Evolutionary conservation across 2,113 vertebrate genomes (phyloP), one percentile per base, ranked within the genome.

Genomic region (Rhinoderma darwinii): DNA sequence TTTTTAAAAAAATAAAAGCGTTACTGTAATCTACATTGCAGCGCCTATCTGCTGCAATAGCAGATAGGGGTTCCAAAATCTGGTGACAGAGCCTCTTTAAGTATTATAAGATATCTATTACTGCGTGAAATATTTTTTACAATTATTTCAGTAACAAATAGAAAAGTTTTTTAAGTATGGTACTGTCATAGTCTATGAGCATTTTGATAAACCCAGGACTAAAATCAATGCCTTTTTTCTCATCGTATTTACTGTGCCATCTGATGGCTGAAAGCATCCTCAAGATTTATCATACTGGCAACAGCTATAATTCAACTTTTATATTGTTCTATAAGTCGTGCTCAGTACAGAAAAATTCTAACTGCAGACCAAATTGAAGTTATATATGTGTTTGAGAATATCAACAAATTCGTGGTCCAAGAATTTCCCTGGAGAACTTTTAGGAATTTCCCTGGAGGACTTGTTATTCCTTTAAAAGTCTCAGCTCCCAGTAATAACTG

Each of bases 201-300:
- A 76, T 76, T 73, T n/a, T 43, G 73, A 76, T 76, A 76, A 76
- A 76, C 25, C 41, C 73, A 27, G n/a, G 73, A 47, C 73, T 76
- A 47, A 76, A 76, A 76, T 76, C 73, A 76, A 76, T 76, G 41
- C 41, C 30, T 76, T 76, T 25, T 25, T 76, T 76, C 73, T 76
- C 30, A 32, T 18, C 30, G 73, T n/a, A 76, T 76, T 76, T 76
- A 76, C 73, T 76, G 73, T 47, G 73, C 73, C 43, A 76, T 76
- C 73, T 76, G 47, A 76, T 76, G 43, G 73, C 73, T 76, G 43
- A 17, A 76, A 76, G 73, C 73, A 47, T 44, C 43, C 43, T 47
- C 43, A 43, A 47, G 73, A 76, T 76, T 76, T 22, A 47, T 76
- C 41, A 76, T 75, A 43, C 41, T 76, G 73, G 41, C 73, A 47